A percentile compares a stretch with the other conserved stretches of the same genome.
Evolutionary conservation across 2,888 invertebrate genomes (phyloP).

Genomic region (Cetonia aurata): DNA sequence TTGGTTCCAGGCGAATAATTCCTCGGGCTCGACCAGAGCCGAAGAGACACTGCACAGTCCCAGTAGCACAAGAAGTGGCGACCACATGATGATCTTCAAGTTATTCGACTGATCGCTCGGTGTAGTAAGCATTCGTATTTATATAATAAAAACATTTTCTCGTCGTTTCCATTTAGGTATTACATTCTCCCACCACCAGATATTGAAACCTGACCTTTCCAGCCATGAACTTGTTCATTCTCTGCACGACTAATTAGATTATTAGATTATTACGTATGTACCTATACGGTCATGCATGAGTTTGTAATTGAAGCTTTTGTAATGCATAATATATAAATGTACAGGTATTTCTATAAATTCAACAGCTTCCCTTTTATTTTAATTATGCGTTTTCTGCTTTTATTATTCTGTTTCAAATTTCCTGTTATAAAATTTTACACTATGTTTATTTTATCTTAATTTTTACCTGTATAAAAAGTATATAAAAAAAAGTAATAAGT

Average conservation of each 20-base stretch:
- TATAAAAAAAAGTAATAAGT: too few relatives aligned
- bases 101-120: slow-evolving; percentile 6
- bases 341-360: too few relatives aligned
- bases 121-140: slow-evolving; percentile 10
- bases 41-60: slow-evolving; percentile 55
- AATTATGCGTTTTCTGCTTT: too few relatives aligned
- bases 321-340: too few relatives aligned
- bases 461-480: too few relatives aligned
- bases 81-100: slow-evolving; percentile 16
- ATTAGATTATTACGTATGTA: neutral
- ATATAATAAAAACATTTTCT: slow-evolving; percentile 32
- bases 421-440: too few relatives aligned
- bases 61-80: slow-evolving; percentile 27
- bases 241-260: slow-evolving; percentile 7
- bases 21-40: slow-evolving; percentile 70
- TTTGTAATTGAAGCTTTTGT: too few relatives aligned
- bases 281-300: too few relatives aligned
- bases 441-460: too few relatives aligned
- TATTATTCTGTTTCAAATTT: too few relatives aligned
- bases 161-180: slow-evolving; percentile 1
- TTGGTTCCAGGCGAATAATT: slow-evolving; percentile 79
- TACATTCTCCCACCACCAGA: slow-evolving; percentile 6
- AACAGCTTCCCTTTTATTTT: too few relatives aligned
- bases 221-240: slow-evolving; percentile 33
- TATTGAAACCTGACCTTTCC: slow-evolving; percentile 35